Evolutionary conservation across 2,113 vertebrate species (phyloP).

Genomic region (Erpornis zantholeuca): DNA sequence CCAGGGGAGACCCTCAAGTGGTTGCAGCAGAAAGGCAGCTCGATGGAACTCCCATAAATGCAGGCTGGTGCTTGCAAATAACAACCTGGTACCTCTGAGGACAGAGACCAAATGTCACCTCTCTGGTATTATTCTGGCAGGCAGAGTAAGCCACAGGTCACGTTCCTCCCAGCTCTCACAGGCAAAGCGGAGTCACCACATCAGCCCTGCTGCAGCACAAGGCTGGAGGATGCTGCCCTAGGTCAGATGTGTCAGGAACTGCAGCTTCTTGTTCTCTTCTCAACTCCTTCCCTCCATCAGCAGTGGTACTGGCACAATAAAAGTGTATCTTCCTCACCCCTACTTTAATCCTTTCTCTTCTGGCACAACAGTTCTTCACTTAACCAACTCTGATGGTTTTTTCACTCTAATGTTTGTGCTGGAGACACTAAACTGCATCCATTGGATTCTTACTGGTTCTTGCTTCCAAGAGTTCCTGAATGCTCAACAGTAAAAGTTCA

Average conservation of each 20-base stretch:
- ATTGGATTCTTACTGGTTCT: neutral
- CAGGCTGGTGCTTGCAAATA: neutral
- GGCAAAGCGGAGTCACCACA: neutral
- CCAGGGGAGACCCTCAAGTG: neutral
- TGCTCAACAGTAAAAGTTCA: neutral
- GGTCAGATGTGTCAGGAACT: neutral
- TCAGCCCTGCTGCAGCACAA: neutral
- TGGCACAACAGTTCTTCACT: neutral
- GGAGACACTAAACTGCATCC: neutral
- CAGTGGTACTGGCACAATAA: neutral
- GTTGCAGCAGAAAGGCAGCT: neutral
- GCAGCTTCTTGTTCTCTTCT: neutral
- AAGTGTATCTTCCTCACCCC: neutral
- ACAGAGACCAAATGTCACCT: neutral
- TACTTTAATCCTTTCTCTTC: neutral
- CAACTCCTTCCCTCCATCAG: neutral
- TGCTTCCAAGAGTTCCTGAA: neutral
- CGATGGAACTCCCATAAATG: fast-evolving
- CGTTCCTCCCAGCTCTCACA: neutral
- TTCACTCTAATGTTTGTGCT: neutral
- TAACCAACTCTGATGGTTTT: neutral
- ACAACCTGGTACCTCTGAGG: neutral
- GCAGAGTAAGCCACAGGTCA: neutral
- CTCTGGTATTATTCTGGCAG: fast-evolving
- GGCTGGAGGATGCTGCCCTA: neutral